Conservation (phyloP, 2,113 vertebrate genomes). For the Ornithorhynchus anatinus region DNA sequence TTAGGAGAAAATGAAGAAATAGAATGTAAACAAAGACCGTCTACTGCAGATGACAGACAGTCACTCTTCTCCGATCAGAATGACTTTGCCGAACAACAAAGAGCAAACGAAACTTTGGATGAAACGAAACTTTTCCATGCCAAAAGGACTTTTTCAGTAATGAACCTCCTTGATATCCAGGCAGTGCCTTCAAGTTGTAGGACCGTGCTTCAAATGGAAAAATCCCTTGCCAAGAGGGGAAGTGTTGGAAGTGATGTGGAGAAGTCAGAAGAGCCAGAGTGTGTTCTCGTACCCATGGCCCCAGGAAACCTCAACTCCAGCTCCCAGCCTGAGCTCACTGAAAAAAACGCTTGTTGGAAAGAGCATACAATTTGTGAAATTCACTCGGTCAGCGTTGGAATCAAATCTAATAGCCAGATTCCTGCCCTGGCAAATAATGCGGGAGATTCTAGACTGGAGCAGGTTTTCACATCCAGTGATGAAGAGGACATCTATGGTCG, state of each 20-base stretch:
- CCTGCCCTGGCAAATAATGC: slow-evolving; percentile 14
- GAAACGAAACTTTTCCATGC: slow-evolving; percentile 11
- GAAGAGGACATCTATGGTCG: slow-evolving; percentile 93
- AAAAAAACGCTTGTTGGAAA: not conserved
- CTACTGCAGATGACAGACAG: not conserved
- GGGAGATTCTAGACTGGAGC: slow-evolving; percentile 16
- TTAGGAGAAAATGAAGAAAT: not conserved
- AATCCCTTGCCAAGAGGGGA: not conserved
- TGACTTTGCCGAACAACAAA: not conserved
- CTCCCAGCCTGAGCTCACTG: not conserved
- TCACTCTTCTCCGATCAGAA: slow-evolving; percentile 21
- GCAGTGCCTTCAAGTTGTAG: slow-evolving; percentile 4
- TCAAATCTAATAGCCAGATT: not conserved
- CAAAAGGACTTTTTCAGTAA: slow-evolving; percentile 17
- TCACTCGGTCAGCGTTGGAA: slow-evolving; percentile 9
- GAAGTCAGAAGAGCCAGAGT: not conserved
- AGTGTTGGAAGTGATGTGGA: not conserved
- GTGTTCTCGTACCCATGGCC: not conserved
- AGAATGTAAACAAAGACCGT: not conserved
- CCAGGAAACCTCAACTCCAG: not conserved
- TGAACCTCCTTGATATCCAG: not conserved
- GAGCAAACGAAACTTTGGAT: not conserved
- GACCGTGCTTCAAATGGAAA: not conserved
- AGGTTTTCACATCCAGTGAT: slow-evolving; percentile 80
- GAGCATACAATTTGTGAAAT: not conserved